Evolutionary conservation across 2,797 vertebrate species (phyloP).

Genomic region (Masticophis lateralis): DNA sequence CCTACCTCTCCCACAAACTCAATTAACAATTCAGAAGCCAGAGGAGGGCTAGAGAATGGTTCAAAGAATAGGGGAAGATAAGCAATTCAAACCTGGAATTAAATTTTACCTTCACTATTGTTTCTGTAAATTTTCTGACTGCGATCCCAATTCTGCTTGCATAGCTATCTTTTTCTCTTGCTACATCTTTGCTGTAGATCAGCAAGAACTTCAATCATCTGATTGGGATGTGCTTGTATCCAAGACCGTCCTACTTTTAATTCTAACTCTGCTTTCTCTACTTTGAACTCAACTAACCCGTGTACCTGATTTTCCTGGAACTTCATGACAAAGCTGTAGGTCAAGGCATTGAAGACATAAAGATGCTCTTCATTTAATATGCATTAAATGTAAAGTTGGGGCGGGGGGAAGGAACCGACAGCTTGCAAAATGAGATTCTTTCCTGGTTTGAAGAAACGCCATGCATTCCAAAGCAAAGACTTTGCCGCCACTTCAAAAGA

Average conservation of each 20-base stretch:
- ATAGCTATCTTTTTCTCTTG: neutral
- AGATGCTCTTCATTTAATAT: neutral
- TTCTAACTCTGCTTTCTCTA: neutral
- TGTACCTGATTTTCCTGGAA: neutral
- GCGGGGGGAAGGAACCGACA: neutral
- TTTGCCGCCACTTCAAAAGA: neutral
- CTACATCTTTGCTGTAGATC: neutral
- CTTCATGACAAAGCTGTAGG: neutral
- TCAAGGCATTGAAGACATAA: neutral
- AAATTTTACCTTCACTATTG: neutral
- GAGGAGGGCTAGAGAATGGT: constrained; percentile 2
- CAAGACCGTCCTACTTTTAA: constrained; percentile 2
- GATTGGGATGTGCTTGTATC: neutral
- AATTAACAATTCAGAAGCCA: constrained; percentile 20
- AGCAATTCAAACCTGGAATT: constrained; percentile 30
- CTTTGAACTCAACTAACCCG: neutral
- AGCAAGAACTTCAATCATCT: neutral
- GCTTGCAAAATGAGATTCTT: neutral
- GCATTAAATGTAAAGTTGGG: neutral
- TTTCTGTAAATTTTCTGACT: constrained; percentile 16
- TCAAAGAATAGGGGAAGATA: constrained; percentile 20
- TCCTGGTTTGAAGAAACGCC: neutral
- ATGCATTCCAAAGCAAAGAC: neutral
- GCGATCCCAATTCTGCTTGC: neutral
- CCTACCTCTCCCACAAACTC: neutral